Evolutionary conservation across 2,797 vertebrate genomes (phyloP).

Genomic region (Falco rusticolus): DNA sequence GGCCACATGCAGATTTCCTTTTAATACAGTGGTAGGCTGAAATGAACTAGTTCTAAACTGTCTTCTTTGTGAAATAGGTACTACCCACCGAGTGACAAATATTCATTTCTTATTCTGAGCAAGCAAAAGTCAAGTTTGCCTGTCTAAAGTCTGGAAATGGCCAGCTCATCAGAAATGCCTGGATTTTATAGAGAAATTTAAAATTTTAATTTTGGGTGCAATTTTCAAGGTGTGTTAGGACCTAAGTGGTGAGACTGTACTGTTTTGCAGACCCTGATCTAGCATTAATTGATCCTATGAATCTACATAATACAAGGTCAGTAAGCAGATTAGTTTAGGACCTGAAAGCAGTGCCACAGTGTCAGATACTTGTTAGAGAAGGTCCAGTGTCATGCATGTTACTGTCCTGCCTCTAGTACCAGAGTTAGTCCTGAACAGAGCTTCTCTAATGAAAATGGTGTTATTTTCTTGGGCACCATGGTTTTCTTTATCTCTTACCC

Average conservation of each 20-base stretch:
- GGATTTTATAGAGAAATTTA: background rate
- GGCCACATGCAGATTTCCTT: background rate
- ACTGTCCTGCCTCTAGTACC: background rate
- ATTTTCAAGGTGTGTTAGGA: background rate
- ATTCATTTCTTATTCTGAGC: background rate
- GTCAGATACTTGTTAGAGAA: background rate
- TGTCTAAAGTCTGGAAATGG: background rate
- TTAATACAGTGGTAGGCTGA: background rate
- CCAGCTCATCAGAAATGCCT: background rate
- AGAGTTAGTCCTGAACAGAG: background rate
- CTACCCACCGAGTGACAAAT: rapidly evolving
- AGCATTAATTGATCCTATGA: background rate
- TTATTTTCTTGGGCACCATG: background rate
- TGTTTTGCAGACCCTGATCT: background rate
- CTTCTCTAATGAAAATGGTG: background rate
- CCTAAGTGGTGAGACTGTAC: background rate
- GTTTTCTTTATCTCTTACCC: background rate
- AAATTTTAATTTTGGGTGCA: background rate
- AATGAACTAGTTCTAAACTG: background rate
- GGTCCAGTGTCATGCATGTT: rapidly evolving
- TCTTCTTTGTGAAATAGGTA: background rate
- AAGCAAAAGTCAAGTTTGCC: background rate
- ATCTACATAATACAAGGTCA: background rate
- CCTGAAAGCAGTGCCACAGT: background rate
- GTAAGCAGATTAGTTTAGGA: background rate